Conservation (phyloP, 2,888 invertebrate species). For the Strigamia transsilvanica region DNA sequence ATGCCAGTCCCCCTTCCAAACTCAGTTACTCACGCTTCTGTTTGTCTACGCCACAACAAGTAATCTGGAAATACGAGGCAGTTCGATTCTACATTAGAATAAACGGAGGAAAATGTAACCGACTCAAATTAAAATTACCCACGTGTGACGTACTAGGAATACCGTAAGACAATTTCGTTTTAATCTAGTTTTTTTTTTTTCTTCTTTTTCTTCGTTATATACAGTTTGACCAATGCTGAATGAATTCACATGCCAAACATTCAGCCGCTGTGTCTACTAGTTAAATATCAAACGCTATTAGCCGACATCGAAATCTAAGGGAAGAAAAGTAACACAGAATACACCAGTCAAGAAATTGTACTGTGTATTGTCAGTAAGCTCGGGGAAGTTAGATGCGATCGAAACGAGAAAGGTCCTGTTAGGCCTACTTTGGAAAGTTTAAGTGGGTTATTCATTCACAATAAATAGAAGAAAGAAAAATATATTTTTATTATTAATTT, state of each 20-base stretch:
- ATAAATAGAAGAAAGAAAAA: background rate
- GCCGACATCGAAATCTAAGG: slow-evolving; percentile 18
- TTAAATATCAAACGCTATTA: slow-evolving; percentile 31
- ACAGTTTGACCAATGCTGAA: slow-evolving; percentile 26
- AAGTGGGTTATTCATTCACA: background rate
- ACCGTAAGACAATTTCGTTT: background rate
- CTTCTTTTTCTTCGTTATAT: background rate
- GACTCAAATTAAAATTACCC: background rate
- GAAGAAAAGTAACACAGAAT: background rate
- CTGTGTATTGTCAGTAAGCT: slow-evolving; percentile 12
- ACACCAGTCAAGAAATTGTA: slow-evolving; percentile 19
- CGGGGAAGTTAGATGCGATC: slow-evolving; percentile 2
- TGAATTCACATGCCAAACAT: slow-evolving; percentile 26
- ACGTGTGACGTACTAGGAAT: slow-evolving; percentile 27
- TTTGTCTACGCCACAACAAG: slow-evolving; percentile 16
- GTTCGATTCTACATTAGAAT: background rate
- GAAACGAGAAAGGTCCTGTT: background rate
- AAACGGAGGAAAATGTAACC: background rate
- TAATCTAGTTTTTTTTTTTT: background rate
- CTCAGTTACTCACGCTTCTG: background rate
- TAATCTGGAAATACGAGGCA: slow-evolving; percentile 21
- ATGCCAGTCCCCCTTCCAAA: slow-evolving; percentile 32
- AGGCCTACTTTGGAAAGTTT: background rate
- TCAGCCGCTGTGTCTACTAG: slow-evolving; percentile 12
- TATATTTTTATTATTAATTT: background rate